Conservation (phyloP, 2,888 invertebrate species). For the Pyralis farinalis region DNA sequence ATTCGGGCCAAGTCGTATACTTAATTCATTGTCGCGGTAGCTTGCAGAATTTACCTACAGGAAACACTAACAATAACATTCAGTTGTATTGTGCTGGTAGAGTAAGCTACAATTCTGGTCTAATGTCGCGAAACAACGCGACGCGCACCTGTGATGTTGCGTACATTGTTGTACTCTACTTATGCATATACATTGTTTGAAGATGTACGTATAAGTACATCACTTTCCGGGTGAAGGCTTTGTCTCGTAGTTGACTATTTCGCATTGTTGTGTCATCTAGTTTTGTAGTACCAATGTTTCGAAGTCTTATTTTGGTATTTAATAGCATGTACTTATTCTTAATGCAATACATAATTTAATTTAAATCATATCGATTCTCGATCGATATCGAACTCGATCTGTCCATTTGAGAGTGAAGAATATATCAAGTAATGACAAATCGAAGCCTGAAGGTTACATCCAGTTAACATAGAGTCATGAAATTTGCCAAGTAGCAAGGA, state of each 20-base stretch:
- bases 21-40: slow-evolving; percentile 31
- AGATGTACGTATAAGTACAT: slow-evolving; percentile 2
- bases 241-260: neutral
- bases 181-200: slow-evolving; percentile 5
- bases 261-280: neutral
- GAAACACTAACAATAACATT: slow-evolving; percentile 19
- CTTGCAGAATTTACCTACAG: slow-evolving; percentile 8
- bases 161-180: slow-evolving; percentile 4
- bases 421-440: too few relatives aligned
- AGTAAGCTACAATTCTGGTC: slow-evolving; percentile 32
- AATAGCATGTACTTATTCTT: too few relatives aligned
- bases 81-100: slow-evolving; percentile 26
- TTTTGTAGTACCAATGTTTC: too few relatives aligned
- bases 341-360: too few relatives aligned
- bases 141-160: slow-evolving; percentile 27
- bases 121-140: slow-evolving; percentile 38
- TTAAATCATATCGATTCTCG: too few relatives aligned
- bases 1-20: slow-evolving; percentile 30
- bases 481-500: too few relatives aligned
- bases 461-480: too few relatives aligned
- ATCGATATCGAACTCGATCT: too few relatives aligned
- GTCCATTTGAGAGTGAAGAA: too few relatives aligned
- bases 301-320: too few relatives aligned
- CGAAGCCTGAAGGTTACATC: too few relatives aligned
- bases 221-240: neutral